A percentile compares a stretch with the other conserved stretches of the same genome.
These are phyloP conservation scores for Pomacea maculata DNA, from an alignment of 1,140 invertebrate genomes.

Conservation along the genomic window DNA sequence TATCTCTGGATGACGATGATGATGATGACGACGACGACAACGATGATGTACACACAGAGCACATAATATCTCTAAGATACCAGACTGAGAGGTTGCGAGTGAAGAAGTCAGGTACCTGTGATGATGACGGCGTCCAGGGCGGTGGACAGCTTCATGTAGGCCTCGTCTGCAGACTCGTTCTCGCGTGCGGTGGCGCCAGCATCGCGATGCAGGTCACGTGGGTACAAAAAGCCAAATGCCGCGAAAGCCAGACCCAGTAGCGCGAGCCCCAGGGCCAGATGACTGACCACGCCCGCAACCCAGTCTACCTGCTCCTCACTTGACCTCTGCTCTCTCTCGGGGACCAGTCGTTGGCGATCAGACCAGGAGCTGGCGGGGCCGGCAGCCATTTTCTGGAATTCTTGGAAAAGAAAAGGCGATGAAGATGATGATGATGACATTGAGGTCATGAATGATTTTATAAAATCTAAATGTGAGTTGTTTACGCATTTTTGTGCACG, in stretches of 20 bases:
- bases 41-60: not conserved
- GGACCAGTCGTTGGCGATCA: no score
- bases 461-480: no score
- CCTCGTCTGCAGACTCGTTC: constrained; percentile 20
- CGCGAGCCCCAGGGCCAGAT: constrained; percentile 21
- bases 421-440: not conserved
- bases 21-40: not conserved
- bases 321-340: no score
- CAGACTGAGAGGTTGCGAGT: not conserved
- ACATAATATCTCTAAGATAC: not conserved
- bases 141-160: constrained; percentile 18
- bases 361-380: no score
- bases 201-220: constrained; percentile 16
- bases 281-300: constrained; percentile 7
- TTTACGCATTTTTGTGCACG: no score
- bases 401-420: no score
- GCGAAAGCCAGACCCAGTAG: constrained; percentile 23
- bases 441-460: no score
- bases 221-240: constrained; percentile 27
- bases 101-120: not conserved
- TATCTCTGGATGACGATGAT: not conserved
- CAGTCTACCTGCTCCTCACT: not conserved
- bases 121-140: constrained; percentile 23
- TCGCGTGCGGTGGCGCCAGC: constrained; percentile 17
- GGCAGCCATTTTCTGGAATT: no score